A percentile compares a stretch with the other conserved stretches of the same genome.
Evolutionary conservation across 2,888 invertebrate species (phyloP).

Genomic region (Leucophenga maculata): DNA sequence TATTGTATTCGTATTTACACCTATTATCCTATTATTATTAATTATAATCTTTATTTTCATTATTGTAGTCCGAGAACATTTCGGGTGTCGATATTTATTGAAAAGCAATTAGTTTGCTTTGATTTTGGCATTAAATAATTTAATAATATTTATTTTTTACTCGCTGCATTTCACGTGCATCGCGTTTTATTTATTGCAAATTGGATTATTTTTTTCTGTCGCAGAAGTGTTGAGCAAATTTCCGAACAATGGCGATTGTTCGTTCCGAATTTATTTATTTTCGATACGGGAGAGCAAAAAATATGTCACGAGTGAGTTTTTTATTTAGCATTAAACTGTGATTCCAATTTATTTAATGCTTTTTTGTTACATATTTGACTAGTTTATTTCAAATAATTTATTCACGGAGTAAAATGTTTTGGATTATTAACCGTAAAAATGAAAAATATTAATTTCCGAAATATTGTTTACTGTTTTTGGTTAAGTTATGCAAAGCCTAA

Average conservation of each 20-base stretch:
- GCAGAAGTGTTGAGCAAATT: too few relatives aligned
- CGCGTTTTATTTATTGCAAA: neutral
- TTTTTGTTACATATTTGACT: too few relatives aligned
- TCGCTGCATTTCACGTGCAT: neutral
- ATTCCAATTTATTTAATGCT: too few relatives aligned
- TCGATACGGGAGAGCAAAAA: neutral
- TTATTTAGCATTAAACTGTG: too few relatives aligned
- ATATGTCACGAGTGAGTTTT: too few relatives aligned
- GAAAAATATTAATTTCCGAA: too few relatives aligned
- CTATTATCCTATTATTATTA: slow-evolving; percentile 23
- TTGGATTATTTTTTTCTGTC: neutral
- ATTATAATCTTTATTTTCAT: neutral
- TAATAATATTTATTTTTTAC: neutral
- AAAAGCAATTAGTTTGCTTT: slow-evolving; percentile 4
- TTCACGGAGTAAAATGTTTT: too few relatives aligned
- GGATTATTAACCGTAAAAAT: too few relatives aligned
- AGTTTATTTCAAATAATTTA: neutral
- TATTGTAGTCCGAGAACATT: neutral
- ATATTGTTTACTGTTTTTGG: too few relatives aligned
- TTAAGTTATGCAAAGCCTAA: too few relatives aligned
- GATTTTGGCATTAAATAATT: slow-evolving; percentile 13
- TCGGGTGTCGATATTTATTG: neutral
- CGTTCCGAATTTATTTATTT: neutral
- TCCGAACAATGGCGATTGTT: too few relatives aligned
- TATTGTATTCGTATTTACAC: neutral